Evolutionary conservation across 2,797 vertebrate genomes (phyloP).

Genomic region (Cichlasoma orientale): DNA sequence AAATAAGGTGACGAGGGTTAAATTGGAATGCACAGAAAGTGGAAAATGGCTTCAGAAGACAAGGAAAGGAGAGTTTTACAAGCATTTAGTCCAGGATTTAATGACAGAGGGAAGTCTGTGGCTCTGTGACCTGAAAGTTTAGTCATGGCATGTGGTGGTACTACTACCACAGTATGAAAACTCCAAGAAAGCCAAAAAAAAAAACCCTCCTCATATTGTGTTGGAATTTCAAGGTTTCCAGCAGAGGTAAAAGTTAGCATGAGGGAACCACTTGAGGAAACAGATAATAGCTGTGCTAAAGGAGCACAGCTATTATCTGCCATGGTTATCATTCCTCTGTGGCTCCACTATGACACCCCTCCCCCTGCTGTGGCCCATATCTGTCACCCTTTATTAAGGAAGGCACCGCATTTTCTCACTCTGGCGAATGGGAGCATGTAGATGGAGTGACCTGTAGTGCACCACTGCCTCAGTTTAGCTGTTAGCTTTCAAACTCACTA

Average conservation of each 20-base stretch:
- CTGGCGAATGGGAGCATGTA: constrained; percentile 21
- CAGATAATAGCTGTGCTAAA: neutral
- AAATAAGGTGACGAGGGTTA: neutral
- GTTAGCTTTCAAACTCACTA: neutral
- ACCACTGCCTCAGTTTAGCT: constrained; percentile 6
- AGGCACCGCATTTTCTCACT: constrained; percentile 37
- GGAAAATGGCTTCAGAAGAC: neutral
- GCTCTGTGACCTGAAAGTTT: neutral
- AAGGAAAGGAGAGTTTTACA: neutral
- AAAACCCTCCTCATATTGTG: neutral
- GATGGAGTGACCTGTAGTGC: constrained; percentile 26
- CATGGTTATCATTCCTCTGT: constrained; percentile 6
- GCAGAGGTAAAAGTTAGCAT: constrained; percentile 5
- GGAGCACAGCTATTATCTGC: constrained; percentile 21
- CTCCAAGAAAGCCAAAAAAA: neutral
- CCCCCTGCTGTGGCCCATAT: constrained; percentile 64
- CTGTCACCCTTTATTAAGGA: constrained; percentile 64
- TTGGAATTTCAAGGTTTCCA: neutral
- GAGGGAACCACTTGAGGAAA: constrained; percentile 3
- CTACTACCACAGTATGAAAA: neutral
- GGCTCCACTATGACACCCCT: constrained; percentile 24
- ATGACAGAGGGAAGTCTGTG: neutral
- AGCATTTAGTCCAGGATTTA: neutral
- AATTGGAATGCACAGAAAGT: neutral
- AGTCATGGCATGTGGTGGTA: neutral